Percentiles rank a stretch among this genome's conserved stretches.
Conservation (phyloP, 2,888 invertebrate species). For the Macrosoma leucophasiata region DNA sequence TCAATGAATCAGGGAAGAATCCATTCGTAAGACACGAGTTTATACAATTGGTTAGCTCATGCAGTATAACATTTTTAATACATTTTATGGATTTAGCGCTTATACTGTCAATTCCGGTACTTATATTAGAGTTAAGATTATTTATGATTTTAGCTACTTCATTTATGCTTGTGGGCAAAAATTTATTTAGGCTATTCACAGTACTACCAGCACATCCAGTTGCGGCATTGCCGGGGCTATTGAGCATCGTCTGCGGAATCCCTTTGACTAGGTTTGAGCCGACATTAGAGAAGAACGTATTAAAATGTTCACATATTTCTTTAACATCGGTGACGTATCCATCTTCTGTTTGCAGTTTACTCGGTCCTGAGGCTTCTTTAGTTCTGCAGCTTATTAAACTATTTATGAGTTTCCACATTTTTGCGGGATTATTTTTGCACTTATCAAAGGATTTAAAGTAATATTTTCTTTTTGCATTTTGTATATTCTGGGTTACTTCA, state of each 20-base stretch:
- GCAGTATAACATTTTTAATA: constrained; percentile 35
- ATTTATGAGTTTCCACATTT: constrained; percentile 1
- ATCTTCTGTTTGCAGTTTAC: background rate
- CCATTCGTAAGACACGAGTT: constrained; percentile 16
- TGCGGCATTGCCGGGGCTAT: background rate
- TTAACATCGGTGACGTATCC: background rate
- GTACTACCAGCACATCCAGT: too few relatives aligned
- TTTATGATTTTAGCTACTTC: constrained; percentile 16
- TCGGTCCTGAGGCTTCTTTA: background rate
- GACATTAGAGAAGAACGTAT: background rate
- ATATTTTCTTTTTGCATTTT: constrained; percentile 12
- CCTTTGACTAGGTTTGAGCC: background rate
- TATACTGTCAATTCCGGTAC: constrained; percentile 15
- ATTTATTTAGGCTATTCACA: constrained; percentile 1
- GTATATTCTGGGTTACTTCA: background rate
- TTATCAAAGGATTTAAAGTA: constrained; percentile 10
- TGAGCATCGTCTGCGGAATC: background rate
- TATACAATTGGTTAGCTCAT: constrained; percentile 7
- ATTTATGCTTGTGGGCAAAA: constrained; percentile 1
- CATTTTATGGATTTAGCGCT: constrained; percentile 15
- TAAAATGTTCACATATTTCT: constrained; percentile 1
- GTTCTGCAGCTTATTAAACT: background rate
- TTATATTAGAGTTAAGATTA: constrained; percentile 12
- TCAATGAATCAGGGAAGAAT: constrained; percentile 14
- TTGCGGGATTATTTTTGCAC: constrained; percentile 1